phyloP scores from a whole-genome alignment of 1,140 invertebrate genomes.

The Cydia amplana region DNA sequence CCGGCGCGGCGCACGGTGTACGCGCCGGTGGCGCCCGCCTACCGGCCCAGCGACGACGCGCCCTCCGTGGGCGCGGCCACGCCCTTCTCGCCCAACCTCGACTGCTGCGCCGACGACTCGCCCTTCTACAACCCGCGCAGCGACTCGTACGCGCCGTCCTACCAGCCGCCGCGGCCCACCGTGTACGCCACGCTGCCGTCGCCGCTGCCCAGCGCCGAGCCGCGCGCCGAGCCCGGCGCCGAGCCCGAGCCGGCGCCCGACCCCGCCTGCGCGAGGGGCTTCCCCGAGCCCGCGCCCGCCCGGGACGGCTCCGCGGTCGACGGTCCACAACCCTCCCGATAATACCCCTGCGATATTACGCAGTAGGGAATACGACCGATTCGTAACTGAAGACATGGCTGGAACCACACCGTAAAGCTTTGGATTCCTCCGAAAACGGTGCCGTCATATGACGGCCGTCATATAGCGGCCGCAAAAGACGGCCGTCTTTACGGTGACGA shows the following conservation, averaged over 20 bases:
- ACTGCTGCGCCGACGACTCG: slow-evolving; percentile 70
- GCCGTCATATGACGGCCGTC: no score
- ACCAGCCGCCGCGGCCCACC: slow-evolving; percentile 71
- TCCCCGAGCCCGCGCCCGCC: no score
- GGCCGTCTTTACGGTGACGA: no score
- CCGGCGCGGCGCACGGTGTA: slow-evolving; percentile 80
- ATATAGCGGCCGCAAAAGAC: no score
- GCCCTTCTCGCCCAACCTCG: slow-evolving; percentile 72
- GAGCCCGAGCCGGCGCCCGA: slow-evolving; percentile 50
- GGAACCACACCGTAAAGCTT: no score
- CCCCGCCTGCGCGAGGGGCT: slow-evolving; percentile 53
- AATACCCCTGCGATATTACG: no score
- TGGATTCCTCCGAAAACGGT: no score
- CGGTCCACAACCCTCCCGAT: no score
- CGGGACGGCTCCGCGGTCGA: no score
- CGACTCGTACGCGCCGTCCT: slow-evolving; percentile 76
- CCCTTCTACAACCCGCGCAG: slow-evolving; percentile 78
- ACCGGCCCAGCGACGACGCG: slow-evolving; percentile 76
- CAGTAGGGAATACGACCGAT: no score
- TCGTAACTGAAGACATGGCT: no score
- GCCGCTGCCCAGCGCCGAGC: slow-evolving; percentile 47
- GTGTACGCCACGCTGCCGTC: slow-evolving; percentile 76
- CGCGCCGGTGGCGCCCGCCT: slow-evolving; percentile 81
- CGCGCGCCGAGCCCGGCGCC: slow-evolving; percentile 55
- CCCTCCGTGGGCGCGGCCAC: slow-evolving; percentile 74